Evolutionary conservation across 2,113 vertebrate genomes (phyloP).

Genomic region (Pteronura brasiliensis): DNA sequence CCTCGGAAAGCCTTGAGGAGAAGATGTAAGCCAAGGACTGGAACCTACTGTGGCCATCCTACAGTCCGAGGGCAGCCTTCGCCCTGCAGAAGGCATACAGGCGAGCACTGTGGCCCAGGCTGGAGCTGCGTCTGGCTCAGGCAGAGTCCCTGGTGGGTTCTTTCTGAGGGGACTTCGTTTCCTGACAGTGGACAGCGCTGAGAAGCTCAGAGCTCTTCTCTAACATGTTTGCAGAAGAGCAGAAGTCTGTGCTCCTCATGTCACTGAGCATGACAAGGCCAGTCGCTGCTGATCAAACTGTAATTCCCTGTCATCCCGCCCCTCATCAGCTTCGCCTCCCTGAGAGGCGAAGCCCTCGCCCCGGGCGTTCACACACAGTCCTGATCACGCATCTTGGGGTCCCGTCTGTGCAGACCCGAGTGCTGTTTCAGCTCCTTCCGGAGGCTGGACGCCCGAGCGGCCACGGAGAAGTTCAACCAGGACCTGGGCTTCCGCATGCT

Average conservation of each 20-base stretch:
- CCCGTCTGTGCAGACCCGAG: constrained; percentile 87
- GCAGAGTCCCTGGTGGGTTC: fast-evolving
- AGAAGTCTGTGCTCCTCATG: fast-evolving
- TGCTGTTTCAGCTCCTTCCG: constrained; percentile 97
- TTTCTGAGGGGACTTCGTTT: background rate
- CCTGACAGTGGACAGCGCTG: background rate
- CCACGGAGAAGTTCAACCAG: constrained; percentile 95
- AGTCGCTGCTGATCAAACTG: background rate
- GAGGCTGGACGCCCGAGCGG: constrained; percentile 94
- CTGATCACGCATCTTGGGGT: background rate
- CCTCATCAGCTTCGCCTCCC: fast-evolving
- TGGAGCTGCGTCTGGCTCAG: background rate
- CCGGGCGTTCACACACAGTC: fast-evolving
- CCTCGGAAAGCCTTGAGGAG: background rate
- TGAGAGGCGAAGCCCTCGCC: background rate
- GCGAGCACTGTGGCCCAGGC: no score
- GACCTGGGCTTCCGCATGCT: constrained; percentile 98
- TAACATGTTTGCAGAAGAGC: background rate
- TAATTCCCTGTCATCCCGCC: no score
- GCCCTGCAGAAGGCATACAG: fast-evolving
- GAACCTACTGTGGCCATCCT: fast-evolving
- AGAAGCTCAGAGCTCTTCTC: background rate
- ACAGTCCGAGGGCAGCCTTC: fast-evolving
- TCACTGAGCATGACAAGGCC: background rate
- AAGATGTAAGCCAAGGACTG: background rate